Evolutionary conservation across 2,797 vertebrate species (phyloP).

Genomic region (Heterohyrax brucei): DNA sequence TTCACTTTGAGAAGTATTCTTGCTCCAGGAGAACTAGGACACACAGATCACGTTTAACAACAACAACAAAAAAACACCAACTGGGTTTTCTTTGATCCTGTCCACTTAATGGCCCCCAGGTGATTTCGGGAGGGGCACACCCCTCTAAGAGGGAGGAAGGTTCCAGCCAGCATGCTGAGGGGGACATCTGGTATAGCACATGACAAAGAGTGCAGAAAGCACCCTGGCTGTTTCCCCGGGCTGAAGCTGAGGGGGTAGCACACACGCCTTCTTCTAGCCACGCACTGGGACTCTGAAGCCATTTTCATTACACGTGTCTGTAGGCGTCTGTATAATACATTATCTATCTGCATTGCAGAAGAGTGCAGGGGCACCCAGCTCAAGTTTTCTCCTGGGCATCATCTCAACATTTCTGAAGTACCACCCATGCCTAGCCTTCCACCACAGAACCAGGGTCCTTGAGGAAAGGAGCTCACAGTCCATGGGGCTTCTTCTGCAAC

Average conservation of each 20-base stretch:
- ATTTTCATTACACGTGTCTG: neutral
- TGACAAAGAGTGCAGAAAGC: neutral
- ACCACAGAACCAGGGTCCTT: neutral
- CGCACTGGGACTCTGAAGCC: neutral
- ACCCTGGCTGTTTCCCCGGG: neutral
- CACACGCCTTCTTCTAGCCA: neutral
- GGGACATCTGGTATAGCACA: neutral
- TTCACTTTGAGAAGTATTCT: conserved; percentile 36
- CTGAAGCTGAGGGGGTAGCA: neutral
- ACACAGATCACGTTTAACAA: neutral
- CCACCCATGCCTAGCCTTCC: neutral
- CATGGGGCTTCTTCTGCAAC: neutral
- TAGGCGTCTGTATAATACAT: neutral
- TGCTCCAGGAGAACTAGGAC: neutral
- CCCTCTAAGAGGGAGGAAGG: neutral
- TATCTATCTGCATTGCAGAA: neutral
- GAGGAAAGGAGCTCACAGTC: neutral
- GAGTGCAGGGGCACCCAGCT: neutral
- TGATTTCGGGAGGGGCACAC: neutral
- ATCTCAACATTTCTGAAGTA: neutral
- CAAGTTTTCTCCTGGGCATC: neutral
- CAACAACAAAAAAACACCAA: neutral
- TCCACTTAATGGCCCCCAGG: neutral
- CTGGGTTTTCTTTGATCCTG: conserved; percentile 53
- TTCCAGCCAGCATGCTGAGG: neutral